Conservation (phyloP, 2,888 invertebrate species). For the Drosophila anomelani region DNA sequence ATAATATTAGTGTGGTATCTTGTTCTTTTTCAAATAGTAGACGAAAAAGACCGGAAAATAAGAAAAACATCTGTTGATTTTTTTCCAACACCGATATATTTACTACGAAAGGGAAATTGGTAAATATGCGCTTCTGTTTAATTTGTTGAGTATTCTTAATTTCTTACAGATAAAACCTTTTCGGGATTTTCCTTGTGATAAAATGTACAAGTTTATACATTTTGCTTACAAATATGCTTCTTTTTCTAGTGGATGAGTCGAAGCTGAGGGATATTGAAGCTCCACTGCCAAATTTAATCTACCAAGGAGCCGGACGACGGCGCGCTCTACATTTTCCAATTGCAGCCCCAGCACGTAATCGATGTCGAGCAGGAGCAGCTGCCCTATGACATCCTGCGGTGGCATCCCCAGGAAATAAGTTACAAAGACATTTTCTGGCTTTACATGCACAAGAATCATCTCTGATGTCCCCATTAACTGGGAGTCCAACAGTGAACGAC, state of each 20-base stretch:
- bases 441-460: constrained; percentile 86
- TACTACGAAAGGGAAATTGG: too few relatives aligned
- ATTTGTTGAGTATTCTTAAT: too few relatives aligned
- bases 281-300: constrained; percentile 42
- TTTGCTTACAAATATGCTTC: too few relatives aligned
- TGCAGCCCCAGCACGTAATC: constrained; percentile 8
- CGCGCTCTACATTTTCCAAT: constrained; percentile 10
- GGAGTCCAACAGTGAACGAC: constrained; percentile 89
- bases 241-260: constrained; percentile 30
- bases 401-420: constrained; percentile 61
- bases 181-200: too few relatives aligned
- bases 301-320: constrained; percentile 33
- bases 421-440: constrained; percentile 87
- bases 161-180: too few relatives aligned
- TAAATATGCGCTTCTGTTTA: too few relatives aligned
- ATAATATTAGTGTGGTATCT: too few relatives aligned
- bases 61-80: too few relatives aligned
- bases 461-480: constrained; percentile 87
- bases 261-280: background rate
- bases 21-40: too few relatives aligned
- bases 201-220: too few relatives aligned
- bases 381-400: constrained; percentile 43
- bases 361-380: constrained; percentile 4
- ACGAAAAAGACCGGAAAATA: too few relatives aligned
- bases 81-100: too few relatives aligned